Base-by-base conservation (phyloP, 2,888 invertebrate genomes). In the Julus scanicus region DNA sequence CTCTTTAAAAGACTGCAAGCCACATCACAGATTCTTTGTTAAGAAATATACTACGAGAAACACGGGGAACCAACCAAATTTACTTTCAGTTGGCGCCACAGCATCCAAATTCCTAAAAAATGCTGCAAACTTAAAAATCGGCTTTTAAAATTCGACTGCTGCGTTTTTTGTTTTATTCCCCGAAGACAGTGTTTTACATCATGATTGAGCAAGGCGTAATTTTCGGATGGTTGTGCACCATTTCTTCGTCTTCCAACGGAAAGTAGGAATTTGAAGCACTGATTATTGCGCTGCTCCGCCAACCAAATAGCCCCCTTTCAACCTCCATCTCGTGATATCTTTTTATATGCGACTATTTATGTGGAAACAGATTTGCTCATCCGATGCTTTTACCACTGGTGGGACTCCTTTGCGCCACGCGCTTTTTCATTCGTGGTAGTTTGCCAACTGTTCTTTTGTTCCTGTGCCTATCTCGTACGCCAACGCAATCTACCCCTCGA, bases 71-170 rank as follows among this genome's bases (percentile, higher is more conserved):
- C 63, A 71, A 71, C 71, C 71, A 71, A 63, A 71, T 71, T 71
- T 71, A 71, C 71, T 71, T 71, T 71, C 71, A 71, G 71, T 71
- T 71, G 71, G 71, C 71, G 29, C 71, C 71, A 71, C 71, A 71
- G 71, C 71, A 71, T 71, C 71, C 71, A n/a, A 71, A 71, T 71
- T 71, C 71, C 71, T 71, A 71, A 71, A 71, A 71, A 71, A 71
- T 71, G 71, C 71, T 71, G 71, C 71, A 29, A 71, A n/a, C 71
- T 71, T 71, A 71, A 4, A 29, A 71, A 71, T 29, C 71, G 11
- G 71, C 71, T 71, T 71, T 63, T 71, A n/a, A 20, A 71, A n/a
- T 71, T 71, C 11, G 71, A 71, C 71, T 71, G 71, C 71, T 11
- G 71, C 71, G 71, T n/a, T 71, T 71, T 71, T 29, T 6, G 20